Base-by-base conservation (phyloP, 2,797 vertebrate species). In the Syndactyla subalaris region DNA sequence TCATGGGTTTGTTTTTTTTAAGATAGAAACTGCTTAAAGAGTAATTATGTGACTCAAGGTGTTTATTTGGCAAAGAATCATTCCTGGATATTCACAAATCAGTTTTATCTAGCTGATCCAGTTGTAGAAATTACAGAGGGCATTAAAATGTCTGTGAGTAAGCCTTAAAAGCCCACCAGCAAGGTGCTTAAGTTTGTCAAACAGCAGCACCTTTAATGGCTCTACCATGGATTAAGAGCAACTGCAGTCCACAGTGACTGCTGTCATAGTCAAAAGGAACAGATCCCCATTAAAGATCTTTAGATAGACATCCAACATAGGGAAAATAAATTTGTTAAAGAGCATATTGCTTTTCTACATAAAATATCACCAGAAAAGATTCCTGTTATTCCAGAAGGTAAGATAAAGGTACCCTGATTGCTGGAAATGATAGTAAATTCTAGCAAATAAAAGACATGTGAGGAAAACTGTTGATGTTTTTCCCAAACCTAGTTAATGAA, bases 261-360 rank as follows among this genome's bases (percentile, higher is more conserved):
- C 9, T 65, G 34, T 18, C 43, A 39, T 5, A 62, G 15, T 9
- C 24, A 68, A 36, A 39, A 79, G 17, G n/a, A 82, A 63, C 63
- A 17, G 17, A 9, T 86, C 6, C 10, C 11, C 13, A 14, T 39
- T 57, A 52, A 68, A 61, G 9, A 3, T 52, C 14, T 73, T 72
- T 22, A 83, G 36, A 27, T 4, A 65, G 16, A 29, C 0, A 0
- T 2, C 6, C 27, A 85, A 10, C 4, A 59, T 3, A 85, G 18
- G 7, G 19, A 49, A 63, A 12, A 68, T 13, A 43, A 85, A 18
- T 7, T 12, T 17, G 2, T 43, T 61, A 45, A 82, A n/a, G 29
- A 45, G 26, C 9, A 21, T 45, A 36, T 29, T 45, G 15, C 22
- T 55, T 55, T 76, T 41, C 15, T 43, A 34, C 13, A 29, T 18